Conservation (phyloP, 2,797 vertebrate species). For the Bradypus variegatus region DNA sequence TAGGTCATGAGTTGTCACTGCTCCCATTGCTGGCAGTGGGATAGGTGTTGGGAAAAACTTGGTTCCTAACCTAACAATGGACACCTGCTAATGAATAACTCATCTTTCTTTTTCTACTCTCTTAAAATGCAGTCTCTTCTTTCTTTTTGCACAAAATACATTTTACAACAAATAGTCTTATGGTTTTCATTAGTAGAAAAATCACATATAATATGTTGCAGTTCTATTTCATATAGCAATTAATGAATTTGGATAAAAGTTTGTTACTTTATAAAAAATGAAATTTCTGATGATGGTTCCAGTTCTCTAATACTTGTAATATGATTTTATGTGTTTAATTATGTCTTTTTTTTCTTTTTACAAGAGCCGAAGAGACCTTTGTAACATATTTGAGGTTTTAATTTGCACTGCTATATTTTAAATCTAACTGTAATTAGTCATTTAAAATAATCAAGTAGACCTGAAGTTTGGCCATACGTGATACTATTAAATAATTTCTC, state of each 20-base stretch:
- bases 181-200: slow-evolving; percentile 26
- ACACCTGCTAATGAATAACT: neutral
- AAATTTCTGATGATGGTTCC: slow-evolving; percentile 1
- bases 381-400: neutral
- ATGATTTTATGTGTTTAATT: slow-evolving; percentile 50
- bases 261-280: slow-evolving; percentile 39
- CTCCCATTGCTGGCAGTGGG: slow-evolving; percentile 55
- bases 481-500: slow-evolving; percentile 14
- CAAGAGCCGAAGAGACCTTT: slow-evolving; percentile 39
- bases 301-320: slow-evolving; percentile 25
- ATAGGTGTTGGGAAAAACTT: neutral
- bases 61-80: accelerated
- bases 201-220: neutral
- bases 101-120: slow-evolving; percentile 2
- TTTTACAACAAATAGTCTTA: slow-evolving; percentile 26
- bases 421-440: slow-evolving; percentile 39
- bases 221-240: slow-evolving; percentile 40
- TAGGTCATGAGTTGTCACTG: slow-evolving; percentile 20
- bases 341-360: slow-evolving; percentile 36
- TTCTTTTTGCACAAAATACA: slow-evolving; percentile 59
- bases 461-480: slow-evolving; percentile 3
- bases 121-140: slow-evolving; percentile 45
- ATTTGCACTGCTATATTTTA: slow-evolving; percentile 47
- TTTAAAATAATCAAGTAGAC: slow-evolving; percentile 39
- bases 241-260: neutral